Evolutionary conservation across 2,113 vertebrate genomes (phyloP), one percentile per base, ranked within the genome.

Genomic region (Condylura cristata): DNA sequence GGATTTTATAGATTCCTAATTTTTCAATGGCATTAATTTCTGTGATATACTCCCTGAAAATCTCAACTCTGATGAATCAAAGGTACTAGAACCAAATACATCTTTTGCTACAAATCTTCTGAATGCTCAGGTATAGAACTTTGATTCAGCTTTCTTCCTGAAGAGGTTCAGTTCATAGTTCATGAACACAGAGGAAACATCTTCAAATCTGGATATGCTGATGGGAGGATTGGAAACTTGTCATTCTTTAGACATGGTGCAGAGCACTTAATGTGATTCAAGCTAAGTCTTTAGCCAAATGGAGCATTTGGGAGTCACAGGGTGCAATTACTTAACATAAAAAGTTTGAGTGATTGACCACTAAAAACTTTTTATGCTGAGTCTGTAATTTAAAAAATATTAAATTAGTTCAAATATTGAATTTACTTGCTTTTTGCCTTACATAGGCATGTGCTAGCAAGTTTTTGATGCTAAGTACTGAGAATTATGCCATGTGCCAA

Each of bases 401-500:
- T 90, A 71, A 93, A 71, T 56, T 65, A 66, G 41, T 98, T 97
- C 95, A 98, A 98, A 97, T 98, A 97, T 96, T 97, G 97, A 97
- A 98, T 97, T 97, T 98, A 96, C 97, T 98, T 98, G 84, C 82
- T 95, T 97, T 96, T 71, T 98, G 93, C 76, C 95, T 97, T 89
- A 89, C 93, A 89, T 58, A 91, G 82, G 94, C 96, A 98, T 93
- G 95, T 98, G 89, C 93, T 98, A 96, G 95, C 96, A 98, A 98
- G 97, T 95, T 97, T 98, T 98, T 98, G 95, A 97, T 97, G 92
- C 86, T 95, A 97, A 98, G 97, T 97, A 94, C 83, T 96, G 97
- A 98, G 98, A 98, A 98, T 97, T 97, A 95, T 97, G 98, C 97
- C 98, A 98, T 98, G 96, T 98, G 98, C 98, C 98, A 98, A 97